These are phyloP conservation scores for Salvelinus namaycush DNA, from an alignment of 2,113 vertebrate genomes.

Conservation along the genomic window DNA sequence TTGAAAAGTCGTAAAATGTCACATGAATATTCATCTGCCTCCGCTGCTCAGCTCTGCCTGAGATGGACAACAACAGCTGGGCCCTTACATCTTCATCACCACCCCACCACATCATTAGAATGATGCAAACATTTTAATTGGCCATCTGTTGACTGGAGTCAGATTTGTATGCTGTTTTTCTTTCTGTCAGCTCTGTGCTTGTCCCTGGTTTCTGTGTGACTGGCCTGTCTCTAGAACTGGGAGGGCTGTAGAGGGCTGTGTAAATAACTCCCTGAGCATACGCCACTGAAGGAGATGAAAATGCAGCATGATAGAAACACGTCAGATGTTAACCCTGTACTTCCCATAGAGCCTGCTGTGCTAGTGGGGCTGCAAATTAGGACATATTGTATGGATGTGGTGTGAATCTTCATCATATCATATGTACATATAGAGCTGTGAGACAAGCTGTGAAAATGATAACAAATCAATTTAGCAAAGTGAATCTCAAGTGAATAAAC, in stretches of 20 bases:
- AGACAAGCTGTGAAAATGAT: conserved; percentile 38
- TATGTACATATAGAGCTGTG: conserved; percentile 19
- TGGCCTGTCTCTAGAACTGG: conserved; percentile 24
- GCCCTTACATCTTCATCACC: conserved; percentile 63
- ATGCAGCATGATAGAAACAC: neutral
- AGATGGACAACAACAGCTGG: conserved; percentile 65
- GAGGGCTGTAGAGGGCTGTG: conserved; percentile 12
- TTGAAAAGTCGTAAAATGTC: conserved; percentile 60
- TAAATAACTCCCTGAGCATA: conserved; percentile 26
- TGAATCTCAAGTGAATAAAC: no score
- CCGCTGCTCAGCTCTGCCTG: conserved; percentile 21
- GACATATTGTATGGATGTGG: conserved; percentile 14
- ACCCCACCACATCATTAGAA: conserved; percentile 62
- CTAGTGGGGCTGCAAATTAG: neutral
- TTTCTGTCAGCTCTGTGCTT: conserved; percentile 8
- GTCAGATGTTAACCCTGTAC: neutral
- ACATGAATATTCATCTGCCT: conserved; percentile 63
- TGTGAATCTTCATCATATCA: conserved; percentile 13
- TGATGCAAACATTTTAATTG: conserved; percentile 71
- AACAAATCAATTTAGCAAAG: conserved; percentile 31
- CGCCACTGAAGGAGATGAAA: neutral
- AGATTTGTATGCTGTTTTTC: conserved; percentile 17
- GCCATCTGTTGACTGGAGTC: conserved; percentile 71
- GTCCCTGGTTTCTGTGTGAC: conserved; percentile 28
- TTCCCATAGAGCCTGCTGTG: neutral